Conservation (phyloP, 2,797 vertebrate genomes). For the Eospalax fontanierii region DNA sequence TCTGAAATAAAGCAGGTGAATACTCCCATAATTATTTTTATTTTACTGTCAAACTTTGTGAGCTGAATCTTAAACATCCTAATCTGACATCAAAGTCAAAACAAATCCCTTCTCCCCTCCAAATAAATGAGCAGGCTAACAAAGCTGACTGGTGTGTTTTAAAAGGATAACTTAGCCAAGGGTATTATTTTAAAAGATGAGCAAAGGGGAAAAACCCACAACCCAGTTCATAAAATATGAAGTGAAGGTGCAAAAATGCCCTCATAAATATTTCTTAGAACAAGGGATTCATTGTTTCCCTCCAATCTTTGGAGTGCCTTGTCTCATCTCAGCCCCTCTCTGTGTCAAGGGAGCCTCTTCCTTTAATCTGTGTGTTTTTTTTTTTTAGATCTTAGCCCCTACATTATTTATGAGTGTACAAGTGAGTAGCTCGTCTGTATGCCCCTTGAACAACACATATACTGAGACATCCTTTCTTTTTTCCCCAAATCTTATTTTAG, state of each 20-base stretch:
- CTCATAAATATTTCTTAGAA: conserved; percentile 91
- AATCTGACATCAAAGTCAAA: conserved; percentile 79
- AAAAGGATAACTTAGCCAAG: conserved; percentile 88
- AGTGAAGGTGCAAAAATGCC: conserved; percentile 90
- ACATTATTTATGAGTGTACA: conserved; percentile 90
- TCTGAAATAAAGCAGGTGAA: conserved; percentile 39
- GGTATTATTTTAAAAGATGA: conserved; percentile 92
- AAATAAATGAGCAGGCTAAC: conserved; percentile 87
- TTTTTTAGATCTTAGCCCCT: conserved; percentile 88
- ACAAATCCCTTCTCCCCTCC: conserved; percentile 35
- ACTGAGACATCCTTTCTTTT: conserved; percentile 27
- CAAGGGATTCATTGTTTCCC: conserved; percentile 91
- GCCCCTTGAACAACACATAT: conserved; percentile 74
- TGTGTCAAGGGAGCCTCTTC: conserved; percentile 89
- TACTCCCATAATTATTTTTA: conserved; percentile 49
- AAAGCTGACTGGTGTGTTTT: conserved; percentile 85
- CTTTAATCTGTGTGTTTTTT: conserved; percentile 85
- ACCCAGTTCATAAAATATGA: conserved; percentile 91
- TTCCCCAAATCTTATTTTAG: conserved; percentile 74
- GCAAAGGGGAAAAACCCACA: conserved; percentile 91
- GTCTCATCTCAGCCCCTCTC: conserved; percentile 90
- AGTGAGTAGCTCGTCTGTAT: conserved; percentile 85
- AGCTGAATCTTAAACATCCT: conserved; percentile 75
- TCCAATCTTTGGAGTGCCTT: conserved; percentile 84
- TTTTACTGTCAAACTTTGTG: conserved; percentile 38